phyloP scores from a whole-genome alignment of 2,113 vertebrate genomes.

The Heterocephalus glaber region DNA sequence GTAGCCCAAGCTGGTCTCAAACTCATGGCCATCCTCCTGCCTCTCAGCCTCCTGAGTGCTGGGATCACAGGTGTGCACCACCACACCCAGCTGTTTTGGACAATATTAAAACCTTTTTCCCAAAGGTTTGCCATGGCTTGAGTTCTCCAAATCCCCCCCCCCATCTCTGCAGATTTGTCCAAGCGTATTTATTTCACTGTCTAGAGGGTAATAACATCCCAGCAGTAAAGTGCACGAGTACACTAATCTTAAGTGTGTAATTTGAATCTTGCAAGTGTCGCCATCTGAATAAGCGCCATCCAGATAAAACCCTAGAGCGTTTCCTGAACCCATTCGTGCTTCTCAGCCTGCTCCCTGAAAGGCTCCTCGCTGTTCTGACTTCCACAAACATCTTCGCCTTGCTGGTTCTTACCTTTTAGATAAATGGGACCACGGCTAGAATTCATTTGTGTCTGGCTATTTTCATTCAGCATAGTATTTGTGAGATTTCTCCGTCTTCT shows the following conservation, averaged over 20 bases:
- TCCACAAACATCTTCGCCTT: neutral
- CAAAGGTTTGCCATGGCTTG: conserved; percentile 24
- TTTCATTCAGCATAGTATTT: neutral
- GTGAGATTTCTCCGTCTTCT: neutral
- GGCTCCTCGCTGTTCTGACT: neutral
- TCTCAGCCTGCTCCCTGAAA: neutral
- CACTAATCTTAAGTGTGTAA: neutral
- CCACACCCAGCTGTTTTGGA: conserved; percentile 8
- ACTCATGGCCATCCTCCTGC: too few species aligned
- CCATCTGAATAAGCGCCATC: neutral
- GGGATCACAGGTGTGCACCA: too few species aligned
- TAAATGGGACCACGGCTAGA: neutral
- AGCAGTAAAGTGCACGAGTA: neutral
- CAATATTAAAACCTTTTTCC: conserved; percentile 34
- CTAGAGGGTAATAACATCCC: neutral
- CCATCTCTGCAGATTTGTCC: neutral
- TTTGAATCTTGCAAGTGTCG: neutral
- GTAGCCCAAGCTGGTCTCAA: too few species aligned
- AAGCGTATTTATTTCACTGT: conserved; percentile 2
- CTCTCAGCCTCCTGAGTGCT: too few species aligned
- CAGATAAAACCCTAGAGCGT: neutral
- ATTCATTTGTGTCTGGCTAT: neutral
- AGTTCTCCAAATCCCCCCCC: conserved; percentile 49
- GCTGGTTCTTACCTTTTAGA: neutral
- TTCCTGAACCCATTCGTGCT: neutral